Evolutionary conservation across 1,140 invertebrate genomes (phyloP), one percentile per base, ranked within the genome.

Genomic region (Brachionus calyciflorus): DNA sequence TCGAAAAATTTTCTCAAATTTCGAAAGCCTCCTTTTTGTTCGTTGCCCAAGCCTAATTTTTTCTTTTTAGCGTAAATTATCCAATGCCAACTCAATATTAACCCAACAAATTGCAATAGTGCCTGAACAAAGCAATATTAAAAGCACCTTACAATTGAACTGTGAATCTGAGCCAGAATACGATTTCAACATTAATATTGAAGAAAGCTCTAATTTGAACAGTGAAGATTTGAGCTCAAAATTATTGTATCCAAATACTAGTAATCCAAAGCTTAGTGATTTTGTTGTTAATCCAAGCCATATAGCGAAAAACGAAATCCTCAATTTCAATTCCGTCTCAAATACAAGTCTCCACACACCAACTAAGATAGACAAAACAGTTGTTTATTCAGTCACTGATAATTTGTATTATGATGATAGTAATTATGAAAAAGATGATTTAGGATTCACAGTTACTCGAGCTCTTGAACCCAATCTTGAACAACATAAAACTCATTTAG

Each of bases 351-450:
- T 46, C 2, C 44, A 46, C 19, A 65, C 60, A 24, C 60, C 60
- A 24, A 44, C 37, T 44, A 65, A 41, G 44, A 65, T 65, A 65
- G 40, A 65, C 17, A 65, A 65, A 44, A n/a, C 55, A 60, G 17
- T 37, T 9, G 28, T 60, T 12, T 44, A 41, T 6, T 44, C 19
- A n/a, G 19, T 65, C 12, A 65, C 19, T 19, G 60, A 65, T 26
- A 44, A 65, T 65, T 44, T 65, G 24, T 65, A n/a, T 37, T 65
- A 44, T 65, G 60, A 65, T 44, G 60, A 65, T 19, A 65, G 60
- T 44, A 65, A 65, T 46, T 65, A 65, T n/a, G 60, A 65, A 65
- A 44, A 44, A 28, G 60, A 65, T n/a, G 60, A 65, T 12, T 3
- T 65, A 5, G 40, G 60, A 5, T 65, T 65, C 28, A 65, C 60